Evolutionary conservation across 1,140 invertebrate species (phyloP).

Genomic region (Drosophila suzukii): DNA sequence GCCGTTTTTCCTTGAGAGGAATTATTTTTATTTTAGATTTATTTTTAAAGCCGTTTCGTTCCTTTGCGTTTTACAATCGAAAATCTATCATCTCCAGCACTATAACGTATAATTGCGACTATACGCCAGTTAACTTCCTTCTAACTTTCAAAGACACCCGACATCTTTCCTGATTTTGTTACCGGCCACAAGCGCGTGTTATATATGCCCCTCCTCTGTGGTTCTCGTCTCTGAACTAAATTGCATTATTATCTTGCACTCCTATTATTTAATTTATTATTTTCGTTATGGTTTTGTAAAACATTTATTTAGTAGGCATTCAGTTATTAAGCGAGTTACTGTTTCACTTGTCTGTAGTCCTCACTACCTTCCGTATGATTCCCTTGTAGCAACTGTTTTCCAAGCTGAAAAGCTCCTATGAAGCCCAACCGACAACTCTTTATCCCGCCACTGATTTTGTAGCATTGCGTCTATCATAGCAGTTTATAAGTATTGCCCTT

Average conservation of each 20-base stretch:
- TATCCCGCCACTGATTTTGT: constrained; percentile 42
- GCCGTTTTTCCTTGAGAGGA: constrained; percentile 34
- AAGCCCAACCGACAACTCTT: constrained; percentile 32
- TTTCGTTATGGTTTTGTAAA: constrained; percentile 1
- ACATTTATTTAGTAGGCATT: neutral
- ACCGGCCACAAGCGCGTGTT: constrained; percentile 12
- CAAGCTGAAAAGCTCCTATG: constrained; percentile 23
- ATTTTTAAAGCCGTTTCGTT: constrained; percentile 4
- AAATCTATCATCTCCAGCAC: constrained; percentile 49
- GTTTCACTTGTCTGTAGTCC: constrained; percentile 33
- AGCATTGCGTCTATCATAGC: constrained; percentile 61
- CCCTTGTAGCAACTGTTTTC: constrained; percentile 35
- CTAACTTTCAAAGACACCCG: constrained; percentile 11
- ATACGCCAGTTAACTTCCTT: constrained; percentile 27
- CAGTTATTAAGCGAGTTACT: constrained; percentile 18
- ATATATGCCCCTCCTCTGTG: constrained; percentile 11
- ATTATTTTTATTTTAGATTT: constrained; percentile 27
- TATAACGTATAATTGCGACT: constrained; percentile 28
- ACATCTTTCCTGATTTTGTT: constrained; percentile 18
- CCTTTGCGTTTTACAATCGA: constrained; percentile 23
- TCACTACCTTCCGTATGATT: constrained; percentile 27
- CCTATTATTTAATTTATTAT: constrained; percentile 14
- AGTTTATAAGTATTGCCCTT: constrained; percentile 37
- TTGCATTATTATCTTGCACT: constrained; percentile 33
- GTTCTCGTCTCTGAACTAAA: constrained; percentile 40